phyloP scores from a whole-genome alignment of 2,888 invertebrate genomes.

The Coronaproctus castanopsis region DNA sequence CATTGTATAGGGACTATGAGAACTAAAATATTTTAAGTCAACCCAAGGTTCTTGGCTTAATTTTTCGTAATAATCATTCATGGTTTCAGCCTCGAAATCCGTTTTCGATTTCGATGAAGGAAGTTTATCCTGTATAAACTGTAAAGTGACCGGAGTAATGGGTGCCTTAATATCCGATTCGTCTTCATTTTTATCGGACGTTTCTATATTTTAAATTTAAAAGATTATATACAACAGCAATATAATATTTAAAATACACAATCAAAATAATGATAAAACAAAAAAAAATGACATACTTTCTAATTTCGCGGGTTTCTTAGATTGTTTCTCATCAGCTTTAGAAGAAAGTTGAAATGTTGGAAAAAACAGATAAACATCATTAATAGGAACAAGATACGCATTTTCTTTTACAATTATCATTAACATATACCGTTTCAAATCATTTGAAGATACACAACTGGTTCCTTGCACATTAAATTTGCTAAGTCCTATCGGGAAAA shows the following conservation, averaged over 20 bases:
- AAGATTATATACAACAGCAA: no score
- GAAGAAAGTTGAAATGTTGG: background rate
- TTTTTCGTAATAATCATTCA: background rate
- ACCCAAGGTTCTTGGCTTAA: background rate
- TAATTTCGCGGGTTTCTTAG: background rate
- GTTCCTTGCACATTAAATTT: background rate
- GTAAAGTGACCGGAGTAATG: background rate
- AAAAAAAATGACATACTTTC: no score
- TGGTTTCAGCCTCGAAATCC: background rate
- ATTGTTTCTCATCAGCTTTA: background rate
- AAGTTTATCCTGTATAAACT: background rate
- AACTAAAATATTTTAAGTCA: background rate
- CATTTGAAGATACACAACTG: background rate
- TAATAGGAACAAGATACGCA: background rate
- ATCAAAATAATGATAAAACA: background rate
- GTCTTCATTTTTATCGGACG: background rate
- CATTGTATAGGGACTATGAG: background rate
- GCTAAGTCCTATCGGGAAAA: no score
- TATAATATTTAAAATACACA: no score
- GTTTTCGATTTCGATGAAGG: background rate
- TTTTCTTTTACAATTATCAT: background rate
- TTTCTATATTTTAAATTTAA: no score
- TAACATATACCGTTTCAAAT: background rate
- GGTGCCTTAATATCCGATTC: background rate
- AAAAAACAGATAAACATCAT: background rate